Conservation (phyloP, 1,140 invertebrate species). For the Pemphigus obesinymphae region DNA sequence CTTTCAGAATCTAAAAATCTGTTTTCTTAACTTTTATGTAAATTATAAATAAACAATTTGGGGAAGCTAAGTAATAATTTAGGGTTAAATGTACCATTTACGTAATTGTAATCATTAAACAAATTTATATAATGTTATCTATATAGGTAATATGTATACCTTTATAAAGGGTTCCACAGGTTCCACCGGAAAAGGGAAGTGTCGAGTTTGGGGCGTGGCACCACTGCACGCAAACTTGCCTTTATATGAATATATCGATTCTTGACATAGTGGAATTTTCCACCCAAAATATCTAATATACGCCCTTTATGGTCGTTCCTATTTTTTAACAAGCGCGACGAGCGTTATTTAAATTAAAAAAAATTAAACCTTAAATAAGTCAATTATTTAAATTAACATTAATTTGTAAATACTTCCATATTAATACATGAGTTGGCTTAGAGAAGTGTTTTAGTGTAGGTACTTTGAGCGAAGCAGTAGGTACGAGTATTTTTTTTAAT, state of each 20-base stretch:
- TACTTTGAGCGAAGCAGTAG: too few relatives aligned
- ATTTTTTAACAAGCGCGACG: neutral
- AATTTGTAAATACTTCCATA: neutral
- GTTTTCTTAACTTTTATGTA: neutral
- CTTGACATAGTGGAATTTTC: constrained; percentile 15
- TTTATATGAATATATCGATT: constrained; percentile 13
- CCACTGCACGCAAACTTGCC: constrained; percentile 23
- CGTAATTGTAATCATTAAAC: neutral
- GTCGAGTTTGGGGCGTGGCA: constrained; percentile 8
- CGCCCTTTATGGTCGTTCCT: constrained; percentile 16
- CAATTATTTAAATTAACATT: neutral
- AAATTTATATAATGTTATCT: neutral
- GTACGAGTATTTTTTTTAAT: too few relatives aligned
- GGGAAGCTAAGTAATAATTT: neutral
- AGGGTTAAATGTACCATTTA: neutral
- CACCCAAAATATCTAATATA: constrained; percentile 11
- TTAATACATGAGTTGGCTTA: neutral
- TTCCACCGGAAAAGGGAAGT: constrained; percentile 15
- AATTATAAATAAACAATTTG: neutral
- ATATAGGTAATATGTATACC: neutral
- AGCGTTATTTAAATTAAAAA: too few relatives aligned
- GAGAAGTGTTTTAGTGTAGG: neutral
- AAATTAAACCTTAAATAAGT: neutral
- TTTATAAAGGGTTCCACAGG: neutral
- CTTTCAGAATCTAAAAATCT: neutral